phyloP scores from a whole-genome alignment of 1,140 invertebrate species.

The Acromyrmex echinatior region DNA sequence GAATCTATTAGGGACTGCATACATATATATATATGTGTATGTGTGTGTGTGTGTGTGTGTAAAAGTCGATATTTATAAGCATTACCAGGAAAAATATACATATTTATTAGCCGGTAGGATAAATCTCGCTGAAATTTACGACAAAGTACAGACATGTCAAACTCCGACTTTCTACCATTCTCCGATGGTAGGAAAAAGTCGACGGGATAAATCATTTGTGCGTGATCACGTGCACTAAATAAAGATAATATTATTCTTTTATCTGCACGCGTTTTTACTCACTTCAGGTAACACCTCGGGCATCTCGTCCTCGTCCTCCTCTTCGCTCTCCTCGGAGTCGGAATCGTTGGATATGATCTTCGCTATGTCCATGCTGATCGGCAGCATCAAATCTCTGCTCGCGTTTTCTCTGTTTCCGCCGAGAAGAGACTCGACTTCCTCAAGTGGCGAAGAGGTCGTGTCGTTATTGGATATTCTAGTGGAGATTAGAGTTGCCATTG shows the following conservation, averaged over 20 bases:
- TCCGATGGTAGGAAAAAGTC: neutral
- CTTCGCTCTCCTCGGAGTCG: constrained; percentile 78
- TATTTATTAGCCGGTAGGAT: constrained; percentile 54
- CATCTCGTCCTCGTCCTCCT: constrained; percentile 79
- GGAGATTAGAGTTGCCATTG: constrained; percentile 89
- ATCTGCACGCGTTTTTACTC: neutral
- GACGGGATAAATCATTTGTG: constrained; percentile 21
- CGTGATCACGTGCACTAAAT: neutral
- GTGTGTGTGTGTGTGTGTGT: too few relatives aligned
- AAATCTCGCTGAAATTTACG: constrained; percentile 58
- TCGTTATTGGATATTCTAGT: constrained; percentile 87
- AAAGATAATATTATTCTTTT: neutral
- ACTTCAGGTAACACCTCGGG: constrained; percentile 82
- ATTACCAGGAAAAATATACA: neutral
- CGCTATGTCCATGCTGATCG: constrained; percentile 89
- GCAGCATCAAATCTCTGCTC: constrained; percentile 88
- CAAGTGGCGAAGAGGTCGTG: constrained; percentile 60
- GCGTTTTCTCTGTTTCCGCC: constrained; percentile 84
- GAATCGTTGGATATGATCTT: constrained; percentile 86
- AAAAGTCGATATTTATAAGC: constrained; percentile 15
- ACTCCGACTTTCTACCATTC: constrained; percentile 53
- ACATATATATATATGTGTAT: neutral
- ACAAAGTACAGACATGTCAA: constrained; percentile 19
- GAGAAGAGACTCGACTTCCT: constrained; percentile 88
- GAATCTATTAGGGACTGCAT: constrained; percentile 28